Percentiles rank a stretch among this genome's conserved stretches.
These are phyloP conservation scores for Falco berigora DNA, from an alignment of 2,797 vertebrate genomes.

Conservation along the genomic window DNA sequence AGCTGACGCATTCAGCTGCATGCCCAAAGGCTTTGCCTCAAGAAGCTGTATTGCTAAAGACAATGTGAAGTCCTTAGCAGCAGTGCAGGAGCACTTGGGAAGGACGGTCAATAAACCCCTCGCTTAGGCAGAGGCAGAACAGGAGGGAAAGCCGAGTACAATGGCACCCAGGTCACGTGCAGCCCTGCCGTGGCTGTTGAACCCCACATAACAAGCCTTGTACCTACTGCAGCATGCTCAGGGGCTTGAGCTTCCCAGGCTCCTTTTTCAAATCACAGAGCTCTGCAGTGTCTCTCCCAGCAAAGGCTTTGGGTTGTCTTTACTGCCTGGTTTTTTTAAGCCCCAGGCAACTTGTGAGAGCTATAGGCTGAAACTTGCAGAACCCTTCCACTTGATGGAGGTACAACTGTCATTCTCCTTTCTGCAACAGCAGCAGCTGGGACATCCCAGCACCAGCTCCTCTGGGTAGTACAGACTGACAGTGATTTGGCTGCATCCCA, in stretches of 20 bases:
- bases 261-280: background rate
- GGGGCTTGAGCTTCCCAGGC: background rate
- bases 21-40: background rate
- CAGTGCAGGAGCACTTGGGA: background rate
- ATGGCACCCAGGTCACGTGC: accelerated
- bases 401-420: background rate
- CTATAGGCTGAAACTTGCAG: background rate
- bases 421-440: background rate
- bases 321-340: background rate
- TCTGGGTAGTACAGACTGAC: background rate
- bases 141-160: background rate
- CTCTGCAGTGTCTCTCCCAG: background rate
- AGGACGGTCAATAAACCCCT: background rate
- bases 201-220: background rate
- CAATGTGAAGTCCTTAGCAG: background rate
- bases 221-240: background rate
- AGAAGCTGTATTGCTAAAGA: background rate
- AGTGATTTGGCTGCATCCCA: background rate
- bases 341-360: background rate
- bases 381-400: background rate
- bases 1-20: background rate
- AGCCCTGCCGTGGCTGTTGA: background rate
- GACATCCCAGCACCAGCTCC: background rate
- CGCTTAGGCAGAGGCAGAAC: background rate
- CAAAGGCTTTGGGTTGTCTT: background rate